A percentile compares a stretch with the other conserved stretches of the same genome.
phyloP scores from a whole-genome alignment of 2,888 invertebrate genomes.

The Latrodectus hesperus region DNA sequence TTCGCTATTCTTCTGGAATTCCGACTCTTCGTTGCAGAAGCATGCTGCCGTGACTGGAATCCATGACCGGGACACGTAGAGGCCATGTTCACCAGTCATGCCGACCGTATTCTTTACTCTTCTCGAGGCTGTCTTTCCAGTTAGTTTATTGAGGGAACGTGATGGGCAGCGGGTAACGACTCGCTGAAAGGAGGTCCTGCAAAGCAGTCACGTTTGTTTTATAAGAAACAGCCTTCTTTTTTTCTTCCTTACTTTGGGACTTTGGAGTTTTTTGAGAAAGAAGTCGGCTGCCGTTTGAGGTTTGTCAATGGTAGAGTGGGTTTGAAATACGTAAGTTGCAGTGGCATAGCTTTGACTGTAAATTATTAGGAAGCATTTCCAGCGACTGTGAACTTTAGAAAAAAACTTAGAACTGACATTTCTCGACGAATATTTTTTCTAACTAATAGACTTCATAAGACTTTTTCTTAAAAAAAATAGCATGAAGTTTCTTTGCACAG shows the following conservation, averaged over 20 bases:
- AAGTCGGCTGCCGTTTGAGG: neutral
- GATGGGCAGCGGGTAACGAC: slow-evolving; percentile 12
- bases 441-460: too few species aligned
- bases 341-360: neutral
- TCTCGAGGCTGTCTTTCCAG: slow-evolving; percentile 18
- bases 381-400: too few species aligned
- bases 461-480: too few species aligned
- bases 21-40: slow-evolving; percentile 10
- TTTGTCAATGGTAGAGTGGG: slow-evolving; percentile 1
- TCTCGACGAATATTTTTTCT: too few species aligned
- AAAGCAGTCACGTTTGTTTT: slow-evolving; percentile 33
- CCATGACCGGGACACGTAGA: slow-evolving; percentile 14
- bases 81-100: neutral
- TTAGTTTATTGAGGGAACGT: slow-evolving; percentile 41
- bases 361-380: neutral
- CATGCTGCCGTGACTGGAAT: slow-evolving; percentile 9
- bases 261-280: slow-evolving; percentile 1
- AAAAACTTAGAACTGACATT: too few species aligned
- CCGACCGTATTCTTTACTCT: slow-evolving; percentile 5
- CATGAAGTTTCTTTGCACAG: too few species aligned
- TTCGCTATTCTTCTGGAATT: neutral
- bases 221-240: slow-evolving; percentile 27
- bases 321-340: neutral
- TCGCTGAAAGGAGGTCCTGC: slow-evolving; percentile 33
- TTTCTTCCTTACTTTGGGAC: neutral